Evolutionary conservation across 2,797 vertebrate genomes (phyloP).

Genomic region (Perdix hodgsoniae): DNA sequence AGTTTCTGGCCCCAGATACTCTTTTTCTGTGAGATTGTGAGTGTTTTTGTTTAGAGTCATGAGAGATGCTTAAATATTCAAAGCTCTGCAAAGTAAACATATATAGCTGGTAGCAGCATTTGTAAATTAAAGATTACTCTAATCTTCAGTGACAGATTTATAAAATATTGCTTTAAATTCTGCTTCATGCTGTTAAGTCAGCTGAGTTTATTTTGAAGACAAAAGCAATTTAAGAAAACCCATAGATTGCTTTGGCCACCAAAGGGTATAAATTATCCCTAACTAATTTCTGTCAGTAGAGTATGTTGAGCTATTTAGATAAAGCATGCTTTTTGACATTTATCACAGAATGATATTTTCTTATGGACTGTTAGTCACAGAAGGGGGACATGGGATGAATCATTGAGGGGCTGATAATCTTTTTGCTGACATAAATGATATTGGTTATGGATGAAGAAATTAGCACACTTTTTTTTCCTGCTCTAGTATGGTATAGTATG

Average conservation of each 20-base stretch:
- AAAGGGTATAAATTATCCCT: constrained; percentile 76
- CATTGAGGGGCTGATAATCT: constrained; percentile 62
- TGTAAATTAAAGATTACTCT: constrained; percentile 80
- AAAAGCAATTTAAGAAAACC: constrained; percentile 79
- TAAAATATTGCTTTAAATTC: constrained; percentile 80
- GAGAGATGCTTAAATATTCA: constrained; percentile 57
- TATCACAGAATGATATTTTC: constrained; percentile 75
- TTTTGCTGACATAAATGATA: constrained; percentile 62
- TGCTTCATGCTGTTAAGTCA: constrained; percentile 75
- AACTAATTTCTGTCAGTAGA: constrained; percentile 75
- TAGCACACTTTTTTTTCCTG: background rate
- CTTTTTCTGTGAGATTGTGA: background rate
- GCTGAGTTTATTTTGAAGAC: constrained; percentile 80
- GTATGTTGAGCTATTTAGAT: constrained; percentile 77
- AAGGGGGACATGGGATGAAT: constrained; percentile 48
- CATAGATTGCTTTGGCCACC: constrained; percentile 74
- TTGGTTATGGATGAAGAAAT: constrained; percentile 42
- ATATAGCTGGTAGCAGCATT: constrained; percentile 60
- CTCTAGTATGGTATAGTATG: constrained; percentile 36
- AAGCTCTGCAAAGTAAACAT: constrained; percentile 61
- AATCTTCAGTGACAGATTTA: constrained; percentile 83
- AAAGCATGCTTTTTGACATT: constrained; percentile 77
- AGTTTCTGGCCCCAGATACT: background rate
- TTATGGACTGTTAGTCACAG: constrained; percentile 44
- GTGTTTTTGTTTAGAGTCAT: background rate